phyloP scores from a whole-genome alignment of 2,797 vertebrate species.

The Betta splendens region DNA sequence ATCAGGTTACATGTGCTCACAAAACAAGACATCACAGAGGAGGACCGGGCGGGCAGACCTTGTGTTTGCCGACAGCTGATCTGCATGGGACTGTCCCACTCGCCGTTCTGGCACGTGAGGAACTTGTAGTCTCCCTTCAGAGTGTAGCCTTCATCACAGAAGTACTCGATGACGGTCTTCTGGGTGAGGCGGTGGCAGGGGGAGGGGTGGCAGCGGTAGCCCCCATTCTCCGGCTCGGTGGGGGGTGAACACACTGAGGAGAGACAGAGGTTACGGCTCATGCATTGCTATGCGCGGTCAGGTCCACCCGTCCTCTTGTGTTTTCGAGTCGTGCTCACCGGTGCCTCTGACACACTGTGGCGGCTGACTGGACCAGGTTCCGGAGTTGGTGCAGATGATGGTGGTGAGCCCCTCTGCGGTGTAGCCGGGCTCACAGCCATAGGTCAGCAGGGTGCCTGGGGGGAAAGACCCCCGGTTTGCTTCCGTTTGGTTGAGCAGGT shows the following conservation, averaged over 20 bases:
- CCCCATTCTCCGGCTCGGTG: conserved; percentile 93
- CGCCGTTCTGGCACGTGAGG: conserved; percentile 94
- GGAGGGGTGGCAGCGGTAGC: conserved; percentile 93
- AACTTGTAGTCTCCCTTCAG: conserved; percentile 97
- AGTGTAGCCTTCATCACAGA: conserved; percentile 93
- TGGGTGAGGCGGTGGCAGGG: conserved; percentile 90
- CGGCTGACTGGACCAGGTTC: conserved; percentile 73
- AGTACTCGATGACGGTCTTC: conserved; percentile 96
- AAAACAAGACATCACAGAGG: background rate
- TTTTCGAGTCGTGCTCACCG: conserved; percentile 52
- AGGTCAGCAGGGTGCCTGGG: conserved; percentile 76
- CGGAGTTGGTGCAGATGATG: conserved; percentile 75
- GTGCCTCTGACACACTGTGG: conserved; percentile 76
- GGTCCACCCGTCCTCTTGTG: too few relatives aligned
- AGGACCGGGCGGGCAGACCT: conserved; percentile 71
- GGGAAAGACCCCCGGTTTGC: conserved; percentile 79
- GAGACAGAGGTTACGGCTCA: background rate
- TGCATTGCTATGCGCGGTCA: too few relatives aligned
- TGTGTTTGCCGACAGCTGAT: conserved; percentile 92
- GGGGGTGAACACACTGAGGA: conserved; percentile 90
- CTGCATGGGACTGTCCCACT: conserved; percentile 94
- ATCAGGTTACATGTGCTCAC: background rate
- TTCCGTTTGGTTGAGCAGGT: conserved; percentile 80
- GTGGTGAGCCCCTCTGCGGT: conserved; percentile 69
- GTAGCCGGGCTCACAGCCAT: conserved; percentile 79